Base-by-base conservation (phyloP, 2,888 invertebrate species). In the Lysandra bellargus region DNA sequence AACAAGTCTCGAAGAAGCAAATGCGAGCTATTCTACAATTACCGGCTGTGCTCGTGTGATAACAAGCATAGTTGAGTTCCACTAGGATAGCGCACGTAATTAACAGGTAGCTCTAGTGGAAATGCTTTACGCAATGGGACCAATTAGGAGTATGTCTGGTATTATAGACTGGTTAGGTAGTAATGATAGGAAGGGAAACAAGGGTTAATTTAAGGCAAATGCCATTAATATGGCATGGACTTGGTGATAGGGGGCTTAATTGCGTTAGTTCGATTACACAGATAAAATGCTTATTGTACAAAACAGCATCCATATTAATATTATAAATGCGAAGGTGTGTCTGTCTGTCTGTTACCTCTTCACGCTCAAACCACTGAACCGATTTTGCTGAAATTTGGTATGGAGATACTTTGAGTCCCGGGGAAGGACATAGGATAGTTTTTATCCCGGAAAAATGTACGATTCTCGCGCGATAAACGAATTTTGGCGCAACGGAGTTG, bases 71-170 rank as follows among this genome's bases (percentile, higher is more conserved):
- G 69, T 37, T 33, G 4, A 37, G 69, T 69, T 69, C 33, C 69
- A 23, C 23, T 23, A 33, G 33, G 33, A 17, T 69, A 69, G 69
- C 14, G 14, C 33, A 14, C 33, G 69, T 69, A 69, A 69, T 69
- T 69, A 69, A 69, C 69, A 69, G 33, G 69, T 69, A 14, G 33
- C 33, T 69, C 69, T 17, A 37, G 69, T 69, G 69, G 69, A 69
- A 69, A 69, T 69, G 69, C 69, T 37, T 14, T 69, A 69, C 69
- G 69, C 69, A 69, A 69, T 69, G 69, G 69, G 69, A 69, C 69
- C 69, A 69, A 69, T 69, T 69, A 69, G 69, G 14, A 61, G 61
- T 14, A 37, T 33, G 69, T 14, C 30, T 33, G 69, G 69, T 69
- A 69, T 69, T 69, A 69, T 14, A 69, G 14, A 69, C 69, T 69